phyloP scores from a whole-genome alignment of 2,797 vertebrate genomes.

The Melanotaenia nigrans region DNA sequence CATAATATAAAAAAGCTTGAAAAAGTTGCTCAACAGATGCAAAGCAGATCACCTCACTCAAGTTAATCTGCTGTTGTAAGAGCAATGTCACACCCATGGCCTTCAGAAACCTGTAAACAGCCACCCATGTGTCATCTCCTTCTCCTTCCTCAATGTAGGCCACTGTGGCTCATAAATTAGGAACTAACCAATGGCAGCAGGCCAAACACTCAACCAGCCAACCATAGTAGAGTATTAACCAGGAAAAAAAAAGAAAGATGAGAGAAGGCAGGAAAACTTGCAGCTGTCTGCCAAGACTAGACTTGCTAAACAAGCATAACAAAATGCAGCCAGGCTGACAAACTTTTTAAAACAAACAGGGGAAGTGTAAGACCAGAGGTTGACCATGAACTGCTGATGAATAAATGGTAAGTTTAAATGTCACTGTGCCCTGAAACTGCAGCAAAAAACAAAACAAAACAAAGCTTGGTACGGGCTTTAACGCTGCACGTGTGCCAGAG shows the following conservation, averaged over 20 bases:
- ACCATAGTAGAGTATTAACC: slow-evolving; percentile 33
- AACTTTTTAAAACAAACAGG: slow-evolving; percentile 6
- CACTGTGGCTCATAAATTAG: slow-evolving; percentile 61
- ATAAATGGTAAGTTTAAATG: neutral
- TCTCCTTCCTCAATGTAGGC: slow-evolving; percentile 47
- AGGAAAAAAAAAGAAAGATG: neutral
- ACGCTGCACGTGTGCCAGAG: neutral
- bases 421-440: slow-evolving; percentile 4
- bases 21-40: neutral
- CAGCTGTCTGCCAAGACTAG: slow-evolving; percentile 34
- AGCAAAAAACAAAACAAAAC: neutral
- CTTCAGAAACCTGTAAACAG: slow-evolving; percentile 69
- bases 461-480: neutral
- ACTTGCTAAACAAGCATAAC: slow-evolving; percentile 53
- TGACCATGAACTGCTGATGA: neutral
- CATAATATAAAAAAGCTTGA: neutral
- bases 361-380: neutral
- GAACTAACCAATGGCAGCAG: slow-evolving; percentile 50
- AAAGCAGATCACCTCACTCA: slow-evolving; percentile 16
- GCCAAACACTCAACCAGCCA: slow-evolving; percentile 53
- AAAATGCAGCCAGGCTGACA: slow-evolving; percentile 11
- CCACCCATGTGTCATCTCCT: slow-evolving; percentile 64
- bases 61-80: slow-evolving; percentile 39
- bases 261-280: slow-evolving; percentile 25
- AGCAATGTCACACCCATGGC: slow-evolving; percentile 54